phyloP scores from a whole-genome alignment of 2,888 invertebrate species.

The Mesoligia furuncula region DNA sequence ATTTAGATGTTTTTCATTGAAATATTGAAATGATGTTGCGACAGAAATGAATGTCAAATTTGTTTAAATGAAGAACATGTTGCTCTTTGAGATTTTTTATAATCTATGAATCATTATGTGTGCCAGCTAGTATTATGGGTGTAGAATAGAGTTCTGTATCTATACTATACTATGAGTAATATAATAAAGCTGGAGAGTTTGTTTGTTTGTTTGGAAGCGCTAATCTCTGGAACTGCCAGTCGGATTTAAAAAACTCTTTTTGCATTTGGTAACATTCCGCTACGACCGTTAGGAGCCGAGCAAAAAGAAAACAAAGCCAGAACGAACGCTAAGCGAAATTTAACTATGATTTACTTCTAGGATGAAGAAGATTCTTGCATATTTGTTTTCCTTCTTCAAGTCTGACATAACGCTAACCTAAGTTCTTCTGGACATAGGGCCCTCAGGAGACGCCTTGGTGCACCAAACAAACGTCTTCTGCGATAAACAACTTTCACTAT shows the following conservation, averaged over 20 bases:
- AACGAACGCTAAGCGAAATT: neutral
- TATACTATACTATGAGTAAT: neutral
- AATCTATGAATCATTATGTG: neutral
- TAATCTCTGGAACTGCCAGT: neutral
- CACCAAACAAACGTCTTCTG: neutral
- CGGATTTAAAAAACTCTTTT: neutral
- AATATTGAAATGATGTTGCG: conserved; percentile 52
- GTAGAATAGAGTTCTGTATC: conserved; percentile 5
- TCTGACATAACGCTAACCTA: neutral
- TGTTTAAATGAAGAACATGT: conserved; percentile 34
- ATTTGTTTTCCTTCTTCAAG: neutral
- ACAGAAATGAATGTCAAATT: conserved; percentile 41
- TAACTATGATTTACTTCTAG: too few relatives aligned
- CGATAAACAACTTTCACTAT: conserved; percentile 1
- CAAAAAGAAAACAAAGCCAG: neutral
- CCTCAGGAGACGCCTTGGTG: neutral
- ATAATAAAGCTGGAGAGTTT: too few relatives aligned
- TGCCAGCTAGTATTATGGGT: neutral
- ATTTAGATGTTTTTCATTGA: conserved; percentile 57
- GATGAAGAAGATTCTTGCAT: neutral
- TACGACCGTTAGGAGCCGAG: neutral
- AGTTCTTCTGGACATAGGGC: neutral
- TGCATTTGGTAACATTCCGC: neutral
- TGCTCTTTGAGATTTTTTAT: neutral
- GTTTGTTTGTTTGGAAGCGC: neutral